Conservation (phyloP, 2,888 invertebrate genomes). For the Drosophila anomalata region DNA sequence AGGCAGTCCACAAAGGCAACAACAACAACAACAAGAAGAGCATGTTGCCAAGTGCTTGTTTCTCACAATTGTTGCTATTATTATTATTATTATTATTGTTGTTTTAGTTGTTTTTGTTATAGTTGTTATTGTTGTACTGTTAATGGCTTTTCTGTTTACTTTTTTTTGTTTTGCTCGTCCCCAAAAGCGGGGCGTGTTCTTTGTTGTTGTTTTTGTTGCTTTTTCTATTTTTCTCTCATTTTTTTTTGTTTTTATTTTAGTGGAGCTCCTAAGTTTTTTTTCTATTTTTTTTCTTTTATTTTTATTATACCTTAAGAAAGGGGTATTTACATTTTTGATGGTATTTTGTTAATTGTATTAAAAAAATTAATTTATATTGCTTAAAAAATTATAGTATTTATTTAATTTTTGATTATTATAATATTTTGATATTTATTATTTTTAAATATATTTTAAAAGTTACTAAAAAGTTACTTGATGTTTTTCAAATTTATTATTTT, state of each 20-base stretch:
- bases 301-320: conserved; percentile 13
- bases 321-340: conserved; percentile 7
- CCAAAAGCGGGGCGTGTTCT: conserved; percentile 64
- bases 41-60: conserved; percentile 56
- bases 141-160: conserved; percentile 71
- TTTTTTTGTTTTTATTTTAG: conserved; percentile 17
- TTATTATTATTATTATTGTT: conserved; percentile 47
- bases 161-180: conserved; percentile 55
- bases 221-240: conserved; percentile 1
- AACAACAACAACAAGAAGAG: conserved; percentile 40
- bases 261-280: conserved; percentile 26
- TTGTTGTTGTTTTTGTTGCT: conserved; percentile 40
- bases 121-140: conserved; percentile 32
- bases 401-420: no score
- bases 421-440: no score
- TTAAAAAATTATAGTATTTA: no score
- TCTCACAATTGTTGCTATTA: conserved; percentile 23
- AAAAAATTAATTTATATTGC: no score
- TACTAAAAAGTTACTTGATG: no score
- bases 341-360: background rate
- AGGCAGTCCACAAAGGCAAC: conserved; percentile 8
- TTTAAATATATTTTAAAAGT: no score
- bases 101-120: conserved; percentile 25
- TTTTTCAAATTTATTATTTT: no score
- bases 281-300: conserved; percentile 5